Base-by-base conservation (phyloP, 1,140 invertebrate species). In the Drosophila murphyi region DNA sequence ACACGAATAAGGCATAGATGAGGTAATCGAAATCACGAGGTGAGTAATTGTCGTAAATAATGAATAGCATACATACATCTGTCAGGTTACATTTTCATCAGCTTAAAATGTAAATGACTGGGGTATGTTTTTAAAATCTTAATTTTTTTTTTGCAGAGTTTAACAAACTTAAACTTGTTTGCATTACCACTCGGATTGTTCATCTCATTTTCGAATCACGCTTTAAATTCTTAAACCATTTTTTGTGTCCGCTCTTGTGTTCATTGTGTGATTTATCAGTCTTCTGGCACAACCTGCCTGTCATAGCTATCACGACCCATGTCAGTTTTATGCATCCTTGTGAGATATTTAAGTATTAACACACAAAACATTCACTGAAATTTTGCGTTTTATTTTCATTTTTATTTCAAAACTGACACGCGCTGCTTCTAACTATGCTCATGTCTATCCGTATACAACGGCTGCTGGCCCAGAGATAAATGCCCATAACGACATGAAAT, bases 401-500 rank as follows among this genome's bases (percentile, higher is more conserved):
- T 50, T 62, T 4, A 45, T 5, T 34, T 52, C 10, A 0, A 35
- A 7, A 45, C 20, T 47, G 39, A 37, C 65, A 62, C 51, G 41
- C 56, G 67, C 70, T 59, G 62, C 63, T 37, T 4, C n/a, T 12
- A 39, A 34, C n/a, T 48, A 50, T 29, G 5, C 54, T 62, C 3
- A 7, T 37, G 56, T 3, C 10, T 32, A 31, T 56, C n/a, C 34
- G 6, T 39, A 41, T 31, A 48, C n/a, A 62, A 4, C 45, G 52
- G 47, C 56, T 72, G 55, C 20, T 61, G 28, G 61, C 32, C 51
- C 31, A 31, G 51, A 67, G 56, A 72, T 59, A 63, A 77, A 77
- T 69, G 52, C 54, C 63, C 59, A 8, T 67, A 65, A 12, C 61
- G 72, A 59, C 80, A 82, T 82, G 65, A 56, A 60, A 80, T 87